These are phyloP conservation scores for Pica pica DNA, from an alignment of 2,113 vertebrate genomes.

Conservation along the genomic window DNA sequence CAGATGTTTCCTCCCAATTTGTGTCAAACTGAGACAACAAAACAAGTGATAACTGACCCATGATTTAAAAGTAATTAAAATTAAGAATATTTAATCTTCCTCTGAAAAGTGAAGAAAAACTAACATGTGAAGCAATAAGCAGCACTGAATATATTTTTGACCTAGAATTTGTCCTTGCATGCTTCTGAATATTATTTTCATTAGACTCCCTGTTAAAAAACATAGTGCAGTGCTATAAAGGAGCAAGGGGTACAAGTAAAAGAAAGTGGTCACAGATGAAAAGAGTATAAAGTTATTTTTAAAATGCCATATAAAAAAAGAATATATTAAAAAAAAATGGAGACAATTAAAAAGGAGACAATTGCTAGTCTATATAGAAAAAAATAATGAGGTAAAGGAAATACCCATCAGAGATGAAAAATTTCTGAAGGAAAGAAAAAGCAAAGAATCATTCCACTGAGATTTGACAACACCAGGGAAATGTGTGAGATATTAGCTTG, in stretches of 20 bases:
- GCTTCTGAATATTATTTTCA: background rate
- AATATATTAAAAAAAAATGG: background rate
- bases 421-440: background rate
- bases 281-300: background rate
- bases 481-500: constrained; percentile 3
- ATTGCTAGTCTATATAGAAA: background rate
- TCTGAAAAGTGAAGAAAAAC: background rate
- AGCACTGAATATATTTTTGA: background rate
- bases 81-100: background rate
- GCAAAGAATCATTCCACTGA: background rate
- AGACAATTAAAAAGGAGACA: background rate
- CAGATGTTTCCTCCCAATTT: no score
- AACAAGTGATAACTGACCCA: background rate
- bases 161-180: background rate
- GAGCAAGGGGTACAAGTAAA: background rate
- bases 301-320: background rate
- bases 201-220: fast-evolving
- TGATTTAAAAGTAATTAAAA: background rate
- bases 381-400: background rate
- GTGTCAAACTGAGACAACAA: background rate
- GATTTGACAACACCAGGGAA: background rate
- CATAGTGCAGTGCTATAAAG: background rate
- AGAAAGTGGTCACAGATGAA: background rate
- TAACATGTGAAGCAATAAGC: background rate
- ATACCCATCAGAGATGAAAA: background rate